Percentiles rank a stretch among this genome's conserved stretches.
Evolutionary conservation across 2,888 invertebrate species (phyloP).

Genomic region (Dysmachus trigonus): DNA sequence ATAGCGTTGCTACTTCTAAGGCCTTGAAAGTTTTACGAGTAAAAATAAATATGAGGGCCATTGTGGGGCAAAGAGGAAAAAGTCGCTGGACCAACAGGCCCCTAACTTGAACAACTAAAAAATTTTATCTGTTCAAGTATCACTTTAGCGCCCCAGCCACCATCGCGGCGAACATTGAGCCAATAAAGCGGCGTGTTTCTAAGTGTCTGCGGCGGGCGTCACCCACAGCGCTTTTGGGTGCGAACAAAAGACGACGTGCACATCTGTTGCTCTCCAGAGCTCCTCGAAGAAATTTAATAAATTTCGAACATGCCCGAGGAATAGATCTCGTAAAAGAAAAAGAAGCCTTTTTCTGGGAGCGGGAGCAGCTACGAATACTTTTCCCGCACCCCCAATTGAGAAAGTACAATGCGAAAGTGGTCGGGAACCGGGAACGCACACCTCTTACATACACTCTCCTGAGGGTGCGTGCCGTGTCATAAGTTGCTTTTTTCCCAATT

Average conservation of each 20-base stretch:
- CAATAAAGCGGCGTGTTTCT: not conserved
- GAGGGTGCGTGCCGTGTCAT: not conserved
- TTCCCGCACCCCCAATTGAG: not conserved
- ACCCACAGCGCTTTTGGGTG: not conserved
- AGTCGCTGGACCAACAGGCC: not conserved
- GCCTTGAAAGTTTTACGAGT: too few relatives aligned
- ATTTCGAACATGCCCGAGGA: not conserved
- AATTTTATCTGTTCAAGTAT: not conserved
- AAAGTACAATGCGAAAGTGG: not conserved
- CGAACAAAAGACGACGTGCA: not conserved
- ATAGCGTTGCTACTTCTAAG: too few relatives aligned
- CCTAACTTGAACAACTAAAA: not conserved
- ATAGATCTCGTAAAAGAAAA: slow-evolving; percentile 15
- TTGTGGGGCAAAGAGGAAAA: not conserved
- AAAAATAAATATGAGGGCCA: not conserved
- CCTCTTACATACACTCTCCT: not conserved
- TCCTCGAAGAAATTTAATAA: slow-evolving; percentile 9
- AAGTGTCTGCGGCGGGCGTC: not conserved
- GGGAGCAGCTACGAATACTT: not conserved
- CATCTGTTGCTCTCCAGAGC: not conserved
- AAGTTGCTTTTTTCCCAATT: slow-evolving; percentile 5
- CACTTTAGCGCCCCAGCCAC: not conserved
- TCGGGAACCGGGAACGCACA: not conserved
- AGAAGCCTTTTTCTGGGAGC: not conserved
- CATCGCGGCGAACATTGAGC: not conserved